Conservation (phyloP, 1,140 invertebrate genomes). For the Harlomillsia oculata region DNA sequence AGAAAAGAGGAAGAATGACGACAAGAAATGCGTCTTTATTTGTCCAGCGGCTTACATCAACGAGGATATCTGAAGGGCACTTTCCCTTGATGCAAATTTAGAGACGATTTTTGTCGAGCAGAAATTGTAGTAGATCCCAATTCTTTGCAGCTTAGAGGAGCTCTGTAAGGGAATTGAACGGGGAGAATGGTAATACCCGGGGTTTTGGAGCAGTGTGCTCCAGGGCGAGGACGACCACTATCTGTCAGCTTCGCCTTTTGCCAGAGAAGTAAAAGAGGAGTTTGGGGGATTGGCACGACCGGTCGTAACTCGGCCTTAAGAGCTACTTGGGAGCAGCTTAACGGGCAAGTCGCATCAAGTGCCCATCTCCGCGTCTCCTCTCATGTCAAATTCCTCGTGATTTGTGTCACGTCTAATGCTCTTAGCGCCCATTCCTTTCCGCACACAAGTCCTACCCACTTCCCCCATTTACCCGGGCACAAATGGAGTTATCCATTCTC, state of each 20-base stretch:
- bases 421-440: constrained; percentile 11
- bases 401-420: constrained; percentile 14
- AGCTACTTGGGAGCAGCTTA: constrained; percentile 12
- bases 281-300: constrained; percentile 10
- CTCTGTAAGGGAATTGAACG: too few relatives aligned
- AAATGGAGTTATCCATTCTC: constrained; percentile 16
- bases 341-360: constrained; percentile 14
- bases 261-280: constrained; percentile 5
- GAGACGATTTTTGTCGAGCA: constrained; percentile 15
- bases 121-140: too few relatives aligned
- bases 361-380: constrained; percentile 13
- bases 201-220: constrained; percentile 2
- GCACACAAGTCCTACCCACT: neutral
- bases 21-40: too few relatives aligned
- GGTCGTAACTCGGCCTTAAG: constrained; percentile 12
- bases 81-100: constrained; percentile 15
- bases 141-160: too few relatives aligned
- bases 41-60: too few relatives aligned
- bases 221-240: constrained; percentile 2
- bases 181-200: too few relatives aligned
- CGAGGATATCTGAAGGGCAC: too few relatives aligned
- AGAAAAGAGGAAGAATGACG: too few relatives aligned
- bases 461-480: neutral
- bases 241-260: constrained; percentile 11
- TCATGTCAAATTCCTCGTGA: constrained; percentile 13